Conservation (phyloP, 1,140 invertebrate genomes). For the Eriocheir sinensis region DNA sequence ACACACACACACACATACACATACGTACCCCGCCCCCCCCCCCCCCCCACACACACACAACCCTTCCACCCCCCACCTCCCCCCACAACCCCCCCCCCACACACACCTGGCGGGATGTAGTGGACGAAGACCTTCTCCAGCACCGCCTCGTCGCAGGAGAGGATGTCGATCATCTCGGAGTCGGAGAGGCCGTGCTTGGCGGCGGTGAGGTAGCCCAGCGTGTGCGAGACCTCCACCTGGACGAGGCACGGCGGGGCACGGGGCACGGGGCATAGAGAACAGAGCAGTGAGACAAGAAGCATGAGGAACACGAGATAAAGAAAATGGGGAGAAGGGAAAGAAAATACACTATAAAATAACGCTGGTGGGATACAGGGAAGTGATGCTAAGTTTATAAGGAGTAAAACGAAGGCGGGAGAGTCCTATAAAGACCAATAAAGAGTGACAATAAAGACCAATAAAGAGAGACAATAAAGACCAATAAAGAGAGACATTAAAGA, state of each 20-base stretch:
- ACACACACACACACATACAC: neutral
- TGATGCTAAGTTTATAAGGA: too few relatives aligned
- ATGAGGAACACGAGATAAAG: neutral
- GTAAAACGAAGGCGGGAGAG: too few relatives aligned
- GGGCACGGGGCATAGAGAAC: neutral
- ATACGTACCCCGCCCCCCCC: neutral
- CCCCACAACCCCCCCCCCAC: neutral
- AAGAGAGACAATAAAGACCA: too few relatives aligned
- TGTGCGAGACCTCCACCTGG: constrained; percentile 83
- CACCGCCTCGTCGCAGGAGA: constrained; percentile 88
- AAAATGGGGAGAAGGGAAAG: too few relatives aligned
- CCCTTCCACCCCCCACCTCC: neutral
- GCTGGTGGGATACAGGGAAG: too few relatives aligned
- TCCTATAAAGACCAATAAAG: too few relatives aligned
- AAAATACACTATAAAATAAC: too few relatives aligned
- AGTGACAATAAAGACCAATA: too few relatives aligned
- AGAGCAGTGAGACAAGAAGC: neutral
- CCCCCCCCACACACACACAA: too few relatives aligned
- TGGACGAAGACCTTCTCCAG: constrained; percentile 86
- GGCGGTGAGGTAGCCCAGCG: constrained; percentile 87
- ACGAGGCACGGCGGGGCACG: neutral
- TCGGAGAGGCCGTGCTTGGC: constrained; percentile 88
- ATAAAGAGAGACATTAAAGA: too few relatives aligned
- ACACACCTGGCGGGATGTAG: constrained; percentile 80
- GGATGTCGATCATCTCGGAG: constrained; percentile 88